A percentile compares a stretch with the other conserved stretches of the same genome.
Evolutionary conservation across 1,140 invertebrate genomes (phyloP).

Genomic region (Elymnias hypermnestra): DNA sequence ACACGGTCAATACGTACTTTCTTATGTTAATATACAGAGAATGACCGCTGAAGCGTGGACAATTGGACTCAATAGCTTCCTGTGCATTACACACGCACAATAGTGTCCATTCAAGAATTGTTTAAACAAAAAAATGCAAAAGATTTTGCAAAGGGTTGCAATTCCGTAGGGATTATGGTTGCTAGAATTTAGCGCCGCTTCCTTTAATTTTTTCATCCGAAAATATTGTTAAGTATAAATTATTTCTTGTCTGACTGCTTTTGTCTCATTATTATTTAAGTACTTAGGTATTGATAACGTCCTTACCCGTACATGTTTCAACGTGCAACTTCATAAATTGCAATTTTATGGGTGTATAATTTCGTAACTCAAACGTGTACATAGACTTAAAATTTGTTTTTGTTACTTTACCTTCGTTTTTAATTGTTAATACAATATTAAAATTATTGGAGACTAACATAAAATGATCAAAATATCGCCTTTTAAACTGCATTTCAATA

Average conservation of each 20-base stretch:
- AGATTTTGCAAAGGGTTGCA: slow-evolving; percentile 39
- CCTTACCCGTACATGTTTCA: too few species aligned
- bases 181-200: slow-evolving; percentile 53
- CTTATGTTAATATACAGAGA: slow-evolving; percentile 54
- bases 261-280: too few species aligned
- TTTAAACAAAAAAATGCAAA: slow-evolving; percentile 33
- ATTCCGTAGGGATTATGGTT: slow-evolving; percentile 49
- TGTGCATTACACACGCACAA: slow-evolving; percentile 52
- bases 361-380: too few species aligned
- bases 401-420: too few species aligned
- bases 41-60: slow-evolving; percentile 42
- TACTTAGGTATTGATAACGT: too few species aligned
- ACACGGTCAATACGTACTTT: slow-evolving; percentile 36
- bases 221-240: slow-evolving; percentile 6
- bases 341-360: too few species aligned
- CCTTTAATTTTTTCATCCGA: slow-evolving; percentile 22
- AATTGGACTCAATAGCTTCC: slow-evolving; percentile 62
- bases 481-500: not conserved
- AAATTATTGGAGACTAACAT: too few species aligned
- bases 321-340: too few species aligned
- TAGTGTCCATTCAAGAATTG: slow-evolving; percentile 46
- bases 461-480: too few species aligned
- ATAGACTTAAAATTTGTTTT: too few species aligned
- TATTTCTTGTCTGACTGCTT: not conserved
- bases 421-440: too few species aligned